A percentile compares a stretch with the other conserved stretches of the same genome.
Conservation (phyloP, 2,113 vertebrate species). For the Perognathus longimembris region DNA sequence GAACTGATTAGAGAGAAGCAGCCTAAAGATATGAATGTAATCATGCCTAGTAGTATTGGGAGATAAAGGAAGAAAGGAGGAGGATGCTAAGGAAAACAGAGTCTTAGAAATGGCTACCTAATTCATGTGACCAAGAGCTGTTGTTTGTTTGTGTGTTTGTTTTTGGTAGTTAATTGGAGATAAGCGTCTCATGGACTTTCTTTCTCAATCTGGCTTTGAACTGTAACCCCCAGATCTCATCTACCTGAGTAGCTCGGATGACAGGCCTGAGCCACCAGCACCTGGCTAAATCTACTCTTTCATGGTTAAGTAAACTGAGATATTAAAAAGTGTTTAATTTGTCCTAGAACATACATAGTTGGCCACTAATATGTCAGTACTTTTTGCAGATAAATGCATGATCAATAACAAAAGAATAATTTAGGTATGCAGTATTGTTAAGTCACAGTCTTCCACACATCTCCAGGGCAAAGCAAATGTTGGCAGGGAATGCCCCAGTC, state of each 20-base stretch:
- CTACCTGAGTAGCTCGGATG: no score
- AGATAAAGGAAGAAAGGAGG: not conserved
- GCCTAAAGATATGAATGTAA: not conserved
- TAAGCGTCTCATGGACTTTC: no score
- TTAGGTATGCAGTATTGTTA: not conserved
- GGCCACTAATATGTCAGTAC: not conserved
- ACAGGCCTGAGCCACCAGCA: no score
- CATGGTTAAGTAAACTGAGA: not conserved
- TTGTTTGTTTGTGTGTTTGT: no score
- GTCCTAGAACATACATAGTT: not conserved
- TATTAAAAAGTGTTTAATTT: not conserved
- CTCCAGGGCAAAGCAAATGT: not conserved
- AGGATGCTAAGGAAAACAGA: fast-evolving
- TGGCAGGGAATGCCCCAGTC: not conserved
- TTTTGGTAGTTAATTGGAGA: no score
- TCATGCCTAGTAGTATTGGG: not conserved
- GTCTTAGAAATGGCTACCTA: not conserved
- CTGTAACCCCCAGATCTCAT: no score
- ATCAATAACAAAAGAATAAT: not conserved
- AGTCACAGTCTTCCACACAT: not conserved
- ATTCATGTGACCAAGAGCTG: not conserved
- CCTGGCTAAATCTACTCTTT: not conserved
- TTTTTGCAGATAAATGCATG: not conserved
- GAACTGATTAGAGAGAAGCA: not conserved
- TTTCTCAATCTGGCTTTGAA: no score